Evolutionary conservation across 2,113 vertebrate species (phyloP), one percentile per base, ranked within the genome.

Genomic region (Gymnorhina tibicen): DNA sequence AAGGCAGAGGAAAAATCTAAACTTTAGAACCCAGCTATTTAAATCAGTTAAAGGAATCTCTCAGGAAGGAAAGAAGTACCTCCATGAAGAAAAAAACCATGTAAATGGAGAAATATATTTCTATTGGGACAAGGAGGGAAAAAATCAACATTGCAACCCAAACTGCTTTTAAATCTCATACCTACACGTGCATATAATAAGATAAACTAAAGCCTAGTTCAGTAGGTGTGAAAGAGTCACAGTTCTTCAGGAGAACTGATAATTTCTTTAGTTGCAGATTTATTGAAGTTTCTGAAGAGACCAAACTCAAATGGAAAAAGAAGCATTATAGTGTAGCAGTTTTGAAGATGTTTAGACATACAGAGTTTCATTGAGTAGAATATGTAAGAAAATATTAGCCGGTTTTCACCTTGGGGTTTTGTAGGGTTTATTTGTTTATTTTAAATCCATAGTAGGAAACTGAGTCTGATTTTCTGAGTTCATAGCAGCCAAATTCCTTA

Each of bases 61-160:
- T 50, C 32, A 76, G 19, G 28, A 89, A 26, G 8, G 41, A 77
- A 78, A 16, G 4, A 76, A 56, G 4, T 9, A 44, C 10, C 17
- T 83, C 28, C 22, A 20, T 26, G 23, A 85, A 82, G 21, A 27
- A 37, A 67, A 42, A 12, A 67, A 63, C 7, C 6, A 11, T 52
- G 58, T 69, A 69, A 74, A 73, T 55, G 13, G 24, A 53, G 30
- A 66, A 68, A 49, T 21, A 11, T 28, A 24, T 67, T 62, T 81
- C 15, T 49, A 5, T 46, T 53, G 73, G 33, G 13, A 47, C 0
- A 27, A 4, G 4, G 6, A 8, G 5, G 6, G 0, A 2, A 4
- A 30, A 27, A 42, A 23, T 22, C 15, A 69, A 37, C 26, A 53
- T 20, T 91, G 16, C 11, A 70, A 77, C 10, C 1, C 23, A 81